Percentiles rank a stretch among this genome's conserved stretches.
phyloP scores from a whole-genome alignment of 2,797 vertebrate genomes.

The Etheostoma perlongum region DNA sequence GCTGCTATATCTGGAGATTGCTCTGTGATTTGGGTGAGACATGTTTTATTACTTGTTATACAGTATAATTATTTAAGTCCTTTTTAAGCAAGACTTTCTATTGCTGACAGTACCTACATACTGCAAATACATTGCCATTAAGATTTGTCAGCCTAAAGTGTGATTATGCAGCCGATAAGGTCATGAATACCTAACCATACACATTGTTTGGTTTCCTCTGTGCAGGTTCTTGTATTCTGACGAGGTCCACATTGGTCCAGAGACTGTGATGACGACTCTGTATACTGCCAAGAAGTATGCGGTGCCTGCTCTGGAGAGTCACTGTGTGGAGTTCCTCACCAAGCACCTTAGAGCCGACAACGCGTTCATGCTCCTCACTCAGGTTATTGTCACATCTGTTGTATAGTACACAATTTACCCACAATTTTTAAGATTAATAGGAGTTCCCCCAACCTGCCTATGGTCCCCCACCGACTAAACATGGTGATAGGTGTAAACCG shows the following conservation, averaged over 20 bases:
- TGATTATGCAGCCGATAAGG: neutral
- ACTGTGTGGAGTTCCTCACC: constrained; percentile 98
- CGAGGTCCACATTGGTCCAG: constrained; percentile 97
- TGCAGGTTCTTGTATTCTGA: constrained; percentile 97
- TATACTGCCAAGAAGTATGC: constrained; percentile 99
- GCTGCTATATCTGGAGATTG: neutral
- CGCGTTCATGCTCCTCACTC: constrained; percentile 97
- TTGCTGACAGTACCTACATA: neutral
- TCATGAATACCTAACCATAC: neutral
- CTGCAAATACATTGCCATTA: neutral
- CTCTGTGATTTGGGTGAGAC: neutral
- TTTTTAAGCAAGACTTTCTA: neutral
- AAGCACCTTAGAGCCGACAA: constrained; percentile 98
- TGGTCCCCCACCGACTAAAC: no score
- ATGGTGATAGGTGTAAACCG: no score
- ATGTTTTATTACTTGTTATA: no score
- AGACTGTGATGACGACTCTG: constrained; percentile 98
- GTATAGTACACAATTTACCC: neutral
- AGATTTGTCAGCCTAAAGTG: neutral
- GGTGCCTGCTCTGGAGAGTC: constrained; percentile 94
- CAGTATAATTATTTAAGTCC: neutral
- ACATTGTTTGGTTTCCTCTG: neutral
- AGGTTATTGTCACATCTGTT: constrained; percentile 81
- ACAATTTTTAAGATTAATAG: no score
- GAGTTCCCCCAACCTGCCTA: no score